Percentiles rank a stretch among this genome's conserved stretches.
phyloP scores from a whole-genome alignment of 2,888 invertebrate species.

The Nephrocerus scutellatus region DNA sequence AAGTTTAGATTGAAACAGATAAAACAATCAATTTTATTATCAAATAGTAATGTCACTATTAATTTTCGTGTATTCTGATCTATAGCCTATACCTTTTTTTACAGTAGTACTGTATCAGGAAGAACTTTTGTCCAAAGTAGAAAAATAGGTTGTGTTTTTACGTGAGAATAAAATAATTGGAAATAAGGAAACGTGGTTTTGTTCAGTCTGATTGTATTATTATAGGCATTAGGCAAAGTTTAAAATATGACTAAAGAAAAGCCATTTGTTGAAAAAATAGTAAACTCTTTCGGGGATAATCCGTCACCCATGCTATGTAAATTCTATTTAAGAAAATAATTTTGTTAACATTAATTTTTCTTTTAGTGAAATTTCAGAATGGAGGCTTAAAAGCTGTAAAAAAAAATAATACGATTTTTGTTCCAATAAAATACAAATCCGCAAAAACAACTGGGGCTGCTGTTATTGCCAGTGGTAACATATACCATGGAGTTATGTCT shows the following conservation, averaged over 20 bases:
- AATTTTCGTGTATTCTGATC: too few species aligned
- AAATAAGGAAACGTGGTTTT: too few species aligned
- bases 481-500: conserved; percentile 31
- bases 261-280: conserved; percentile 26
- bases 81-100: too few species aligned
- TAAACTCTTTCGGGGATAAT: neutral
- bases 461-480: conserved; percentile 29
- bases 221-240: too few species aligned
- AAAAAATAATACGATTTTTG: conserved; percentile 26
- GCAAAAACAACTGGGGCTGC: conserved; percentile 25
- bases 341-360: neutral
- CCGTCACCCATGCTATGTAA: neutral
- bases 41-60: too few species aligned
- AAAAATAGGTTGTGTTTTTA: too few species aligned
- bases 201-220: too few species aligned
- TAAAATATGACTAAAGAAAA: conserved; percentile 32
- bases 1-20: too few species aligned
- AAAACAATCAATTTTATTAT: too few species aligned
- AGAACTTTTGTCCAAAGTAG: too few species aligned
- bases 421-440: conserved; percentile 19
- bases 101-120: too few species aligned
- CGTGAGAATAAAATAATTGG: too few species aligned
- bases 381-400: conserved; percentile 29
- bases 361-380: conserved; percentile 42
- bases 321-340: neutral